phyloP scores from a whole-genome alignment of 92 coral and sea anemone genomes.

The Pocillopora grandis region DNA sequence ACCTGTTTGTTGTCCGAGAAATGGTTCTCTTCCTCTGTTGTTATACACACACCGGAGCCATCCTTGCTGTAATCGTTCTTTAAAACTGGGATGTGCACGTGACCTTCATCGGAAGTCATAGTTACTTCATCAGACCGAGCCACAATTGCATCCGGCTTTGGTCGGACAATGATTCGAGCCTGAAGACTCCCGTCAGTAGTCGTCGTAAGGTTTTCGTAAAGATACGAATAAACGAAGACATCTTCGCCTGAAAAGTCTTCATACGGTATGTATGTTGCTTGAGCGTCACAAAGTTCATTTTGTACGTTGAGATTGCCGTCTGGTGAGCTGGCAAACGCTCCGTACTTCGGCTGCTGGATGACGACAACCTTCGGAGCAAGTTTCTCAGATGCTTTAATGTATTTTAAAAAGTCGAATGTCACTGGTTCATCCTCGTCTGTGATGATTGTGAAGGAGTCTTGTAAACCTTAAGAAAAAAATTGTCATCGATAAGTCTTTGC shows the following conservation, averaged over 20 bases:
- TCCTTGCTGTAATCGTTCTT: slow-evolving; percentile 80
- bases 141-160: slow-evolving; percentile 66
- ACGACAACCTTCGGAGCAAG: slow-evolving; percentile 77
- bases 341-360: slow-evolving; percentile 75
- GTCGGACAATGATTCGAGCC: slow-evolving; percentile 83
- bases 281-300: slow-evolving; percentile 71
- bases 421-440: slow-evolving; percentile 83
- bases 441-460: slow-evolving; percentile 60
- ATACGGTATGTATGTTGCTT: slow-evolving; percentile 75
- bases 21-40: slow-evolving; percentile 37
- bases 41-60: slow-evolving; percentile 75
- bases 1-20: slow-evolving; percentile 37
- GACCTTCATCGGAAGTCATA: slow-evolving; percentile 80
- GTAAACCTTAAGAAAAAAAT: slow-evolving; percentile 13
- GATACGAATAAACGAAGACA: slow-evolving; percentile 79
- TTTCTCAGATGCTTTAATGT: slow-evolving; percentile 56
- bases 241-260: slow-evolving; percentile 93
- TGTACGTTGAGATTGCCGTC: slow-evolving; percentile 64
- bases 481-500: background rate
- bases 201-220: slow-evolving; percentile 82
- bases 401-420: slow-evolving; percentile 70
- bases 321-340: slow-evolving; percentile 74
- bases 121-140: slow-evolving; percentile 79
- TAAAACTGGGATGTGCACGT: slow-evolving; percentile 91
- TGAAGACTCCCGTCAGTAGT: slow-evolving; percentile 81